These are phyloP conservation scores for Lophius piscatorius DNA, from an alignment of 2,113 vertebrate species.

Conservation along the genomic window DNA sequence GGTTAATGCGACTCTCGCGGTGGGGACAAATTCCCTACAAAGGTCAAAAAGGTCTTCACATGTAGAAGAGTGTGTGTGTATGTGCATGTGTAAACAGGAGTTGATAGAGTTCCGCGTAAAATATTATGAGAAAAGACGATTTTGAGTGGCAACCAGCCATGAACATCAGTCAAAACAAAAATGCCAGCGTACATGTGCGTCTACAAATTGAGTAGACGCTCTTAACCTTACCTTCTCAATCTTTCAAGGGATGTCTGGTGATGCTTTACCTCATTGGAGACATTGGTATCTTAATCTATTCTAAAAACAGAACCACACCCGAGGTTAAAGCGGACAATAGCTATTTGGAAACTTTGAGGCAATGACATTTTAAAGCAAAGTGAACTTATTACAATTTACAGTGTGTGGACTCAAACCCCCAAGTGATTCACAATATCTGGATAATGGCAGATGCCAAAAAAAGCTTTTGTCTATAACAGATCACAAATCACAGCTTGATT, in stretches of 20 bases:
- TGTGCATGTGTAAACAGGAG: constrained; percentile 13
- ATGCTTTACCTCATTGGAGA: constrained; percentile 64
- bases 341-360: too few relatives aligned
- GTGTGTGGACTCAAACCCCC: constrained; percentile 27
- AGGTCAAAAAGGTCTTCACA: too few relatives aligned
- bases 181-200: constrained; percentile 46
- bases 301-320: not conserved
- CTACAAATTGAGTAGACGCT: too few relatives aligned
- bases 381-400: too few relatives aligned
- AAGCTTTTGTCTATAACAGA: constrained; percentile 53
- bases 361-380: too few relatives aligned
- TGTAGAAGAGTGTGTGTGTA: not conserved
- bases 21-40: too few relatives aligned
- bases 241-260: constrained; percentile 41
- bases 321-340: too few relatives aligned
- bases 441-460: constrained; percentile 45
- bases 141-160: constrained; percentile 47
- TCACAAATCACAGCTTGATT: constrained; percentile 34
- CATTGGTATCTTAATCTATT: constrained; percentile 29
- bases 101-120: constrained; percentile 5
- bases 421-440: constrained; percentile 44
- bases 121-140: constrained; percentile 20
- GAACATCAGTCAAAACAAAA: constrained; percentile 67
- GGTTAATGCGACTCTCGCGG: too few relatives aligned
- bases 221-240: constrained; percentile 46